Percentiles rank a stretch among this genome's conserved stretches.
Evolutionary conservation across 2,888 invertebrate genomes (phyloP).

Genomic region (Eudasyphora cyanicolor): DNA sequence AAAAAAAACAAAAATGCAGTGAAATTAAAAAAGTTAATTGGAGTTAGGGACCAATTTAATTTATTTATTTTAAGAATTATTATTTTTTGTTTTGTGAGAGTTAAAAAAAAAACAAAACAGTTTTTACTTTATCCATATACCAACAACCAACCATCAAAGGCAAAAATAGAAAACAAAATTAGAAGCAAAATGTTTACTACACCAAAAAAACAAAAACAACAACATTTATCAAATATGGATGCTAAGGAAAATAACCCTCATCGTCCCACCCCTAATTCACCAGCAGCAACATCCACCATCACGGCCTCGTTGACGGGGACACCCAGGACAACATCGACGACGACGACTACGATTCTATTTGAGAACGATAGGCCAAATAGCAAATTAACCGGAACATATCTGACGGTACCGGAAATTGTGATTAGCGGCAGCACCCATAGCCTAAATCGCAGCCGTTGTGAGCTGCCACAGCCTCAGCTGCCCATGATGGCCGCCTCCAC

Average conservation of each 20-base stretch:
- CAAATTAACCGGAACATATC: conserved; percentile 59
- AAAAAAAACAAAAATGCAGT: conserved; percentile 27
- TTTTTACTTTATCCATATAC: not conserved
- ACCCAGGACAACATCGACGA: not conserved
- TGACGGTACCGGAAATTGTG: conserved; percentile 74
- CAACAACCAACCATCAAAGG: not conserved
- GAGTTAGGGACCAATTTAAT: conserved; percentile 15
- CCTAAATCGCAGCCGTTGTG: conserved; percentile 69
- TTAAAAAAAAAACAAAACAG: not conserved
- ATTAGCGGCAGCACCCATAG: conserved; percentile 73
- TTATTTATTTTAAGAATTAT: not conserved
- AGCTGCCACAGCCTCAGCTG: no score
- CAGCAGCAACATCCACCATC: conserved; percentile 40
- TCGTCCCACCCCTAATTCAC: conserved; percentile 50
- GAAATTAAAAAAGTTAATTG: conserved; percentile 26
- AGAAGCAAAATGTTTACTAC: conserved; percentile 62
- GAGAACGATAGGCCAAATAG: conserved; percentile 70
- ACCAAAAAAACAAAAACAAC: conserved; percentile 62
- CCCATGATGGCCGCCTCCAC: conserved; percentile 35
- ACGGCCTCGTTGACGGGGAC: not conserved
- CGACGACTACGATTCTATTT: conserved; percentile 68
- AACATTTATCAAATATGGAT: conserved; percentile 46
- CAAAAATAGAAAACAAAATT: not conserved
- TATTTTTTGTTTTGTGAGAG: no score
- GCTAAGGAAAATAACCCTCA: conserved; percentile 52